Conservation (phyloP, 2,113 vertebrate species). For the Chionomys nivalis region DNA sequence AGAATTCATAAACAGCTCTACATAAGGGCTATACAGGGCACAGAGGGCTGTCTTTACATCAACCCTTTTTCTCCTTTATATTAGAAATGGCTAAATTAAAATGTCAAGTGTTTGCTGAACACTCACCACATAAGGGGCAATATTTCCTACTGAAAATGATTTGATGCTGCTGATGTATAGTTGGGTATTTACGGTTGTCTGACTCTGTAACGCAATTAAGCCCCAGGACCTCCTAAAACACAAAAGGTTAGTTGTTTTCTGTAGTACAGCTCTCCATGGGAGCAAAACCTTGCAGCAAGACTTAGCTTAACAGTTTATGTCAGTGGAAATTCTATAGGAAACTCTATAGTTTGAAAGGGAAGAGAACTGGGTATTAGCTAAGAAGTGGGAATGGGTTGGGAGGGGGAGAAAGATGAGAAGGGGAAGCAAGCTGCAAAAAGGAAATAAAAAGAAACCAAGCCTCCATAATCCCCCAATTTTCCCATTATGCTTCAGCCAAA, state of each 20-base stretch:
- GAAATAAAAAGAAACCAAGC: background rate
- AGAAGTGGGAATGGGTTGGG: conserved; percentile 17
- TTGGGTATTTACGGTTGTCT: background rate
- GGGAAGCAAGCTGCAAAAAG: background rate
- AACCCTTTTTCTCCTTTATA: background rate
- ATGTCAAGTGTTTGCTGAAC: conserved; percentile 42
- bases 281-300: conserved; percentile 13
- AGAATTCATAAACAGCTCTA: background rate
- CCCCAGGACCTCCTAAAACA: background rate
- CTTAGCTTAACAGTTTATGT: conserved; percentile 30
- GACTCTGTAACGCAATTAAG: conserved; percentile 42
- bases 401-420: background rate
- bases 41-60: background rate
- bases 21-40: conserved; percentile 36
- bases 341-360: background rate
- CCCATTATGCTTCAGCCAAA: background rate
- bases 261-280: background rate
- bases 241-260: conserved; percentile 44
- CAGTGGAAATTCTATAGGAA: conserved; percentile 34
- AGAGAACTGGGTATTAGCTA: conserved; percentile 1
- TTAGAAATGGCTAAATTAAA: conserved; percentile 52
- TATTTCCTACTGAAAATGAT: conserved; percentile 49
- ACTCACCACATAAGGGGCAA: background rate
- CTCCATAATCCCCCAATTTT: background rate
- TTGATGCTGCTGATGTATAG: background rate